Evolutionary conservation across 1,140 invertebrate species (phyloP).

Genomic region (Procambarus clarkii): DNA sequence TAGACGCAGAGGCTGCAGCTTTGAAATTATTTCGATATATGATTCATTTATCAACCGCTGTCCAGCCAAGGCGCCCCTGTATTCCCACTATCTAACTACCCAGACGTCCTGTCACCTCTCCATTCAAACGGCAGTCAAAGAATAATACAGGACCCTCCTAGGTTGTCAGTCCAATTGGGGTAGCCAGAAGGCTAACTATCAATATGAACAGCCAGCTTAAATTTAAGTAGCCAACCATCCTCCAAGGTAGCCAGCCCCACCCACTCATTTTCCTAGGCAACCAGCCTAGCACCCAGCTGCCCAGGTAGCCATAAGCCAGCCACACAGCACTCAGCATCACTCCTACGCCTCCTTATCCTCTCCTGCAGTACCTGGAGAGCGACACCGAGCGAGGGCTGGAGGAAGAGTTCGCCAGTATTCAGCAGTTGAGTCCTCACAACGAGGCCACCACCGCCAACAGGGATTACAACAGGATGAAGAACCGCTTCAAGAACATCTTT

Average conservation of each 20-base stretch:
- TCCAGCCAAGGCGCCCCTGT: too few relatives aligned
- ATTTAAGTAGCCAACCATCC: too few relatives aligned
- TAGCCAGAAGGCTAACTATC: too few relatives aligned
- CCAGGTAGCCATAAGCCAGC: not conserved
- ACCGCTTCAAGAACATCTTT: conserved; percentile 50
- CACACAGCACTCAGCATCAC: not conserved
- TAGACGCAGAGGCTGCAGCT: too few relatives aligned
- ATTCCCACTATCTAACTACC: too few relatives aligned
- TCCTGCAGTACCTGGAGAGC: conserved; percentile 21
- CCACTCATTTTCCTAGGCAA: not conserved
- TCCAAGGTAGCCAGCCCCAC: not conserved
- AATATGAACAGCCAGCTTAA: too few relatives aligned
- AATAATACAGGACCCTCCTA: too few relatives aligned
- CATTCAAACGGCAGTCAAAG: too few relatives aligned
- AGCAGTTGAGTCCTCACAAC: not conserved
- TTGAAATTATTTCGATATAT: too few relatives aligned
- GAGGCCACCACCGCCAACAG: not conserved
- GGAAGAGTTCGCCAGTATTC: conserved; percentile 20
- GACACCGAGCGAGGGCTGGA: conserved; percentile 38
- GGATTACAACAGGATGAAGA: conserved; percentile 48
- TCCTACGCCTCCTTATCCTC: not conserved
- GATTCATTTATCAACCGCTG: too few relatives aligned
- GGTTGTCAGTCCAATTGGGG: too few relatives aligned
- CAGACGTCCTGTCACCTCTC: too few relatives aligned
- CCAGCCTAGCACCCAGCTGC: not conserved